Evolutionary conservation across 1,140 invertebrate species (phyloP).

Genomic region (Scaptomyza hsui): DNA sequence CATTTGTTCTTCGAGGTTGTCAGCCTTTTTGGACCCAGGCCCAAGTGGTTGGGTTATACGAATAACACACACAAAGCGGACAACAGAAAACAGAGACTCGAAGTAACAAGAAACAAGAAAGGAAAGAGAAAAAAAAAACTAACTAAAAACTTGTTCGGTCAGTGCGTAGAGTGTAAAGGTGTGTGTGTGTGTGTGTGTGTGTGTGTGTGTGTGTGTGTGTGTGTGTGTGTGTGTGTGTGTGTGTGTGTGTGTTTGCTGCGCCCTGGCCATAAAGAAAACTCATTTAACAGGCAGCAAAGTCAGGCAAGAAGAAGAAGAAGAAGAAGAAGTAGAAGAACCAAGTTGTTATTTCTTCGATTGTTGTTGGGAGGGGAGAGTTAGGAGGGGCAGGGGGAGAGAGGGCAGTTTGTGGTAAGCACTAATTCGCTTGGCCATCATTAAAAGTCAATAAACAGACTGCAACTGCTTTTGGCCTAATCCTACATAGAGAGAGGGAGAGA

Average conservation of each 20-base stretch:
- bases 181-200: slow-evolving; percentile 17
- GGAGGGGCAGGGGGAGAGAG: not conserved
- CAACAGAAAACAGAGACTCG: slow-evolving; percentile 36
- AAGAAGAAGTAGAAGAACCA: slow-evolving; percentile 42
- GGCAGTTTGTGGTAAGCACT: slow-evolving; percentile 40
- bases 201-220: slow-evolving; percentile 27
- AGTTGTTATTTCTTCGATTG: slow-evolving; percentile 16
- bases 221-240: slow-evolving; percentile 13
- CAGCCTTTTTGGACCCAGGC: slow-evolving; percentile 62
- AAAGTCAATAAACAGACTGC: slow-evolving; percentile 71
- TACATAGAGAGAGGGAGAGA: slow-evolving; percentile 4
- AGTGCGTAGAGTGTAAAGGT: slow-evolving; percentile 59
- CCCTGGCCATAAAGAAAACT: slow-evolving; percentile 79
- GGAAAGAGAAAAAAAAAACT: slow-evolving; percentile 49
- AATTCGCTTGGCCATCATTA: slow-evolving; percentile 72
- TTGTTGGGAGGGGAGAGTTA: slow-evolving; percentile 8
- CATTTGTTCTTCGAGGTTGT: slow-evolving; percentile 73
- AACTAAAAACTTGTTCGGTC: slow-evolving; percentile 76
- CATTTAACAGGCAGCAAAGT: slow-evolving; percentile 71
- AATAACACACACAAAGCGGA: slow-evolving; percentile 71
- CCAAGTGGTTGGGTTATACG: slow-evolving; percentile 57
- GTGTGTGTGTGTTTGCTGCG: slow-evolving; percentile 48
- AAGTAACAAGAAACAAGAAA: slow-evolving; percentile 41
- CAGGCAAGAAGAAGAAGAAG: slow-evolving; percentile 45
- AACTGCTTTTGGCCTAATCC: slow-evolving; percentile 41